Percentiles rank a stretch among this genome's conserved stretches.
Evolutionary conservation across 2,797 vertebrate species (phyloP).

Genomic region (Chromis chromis): DNA sequence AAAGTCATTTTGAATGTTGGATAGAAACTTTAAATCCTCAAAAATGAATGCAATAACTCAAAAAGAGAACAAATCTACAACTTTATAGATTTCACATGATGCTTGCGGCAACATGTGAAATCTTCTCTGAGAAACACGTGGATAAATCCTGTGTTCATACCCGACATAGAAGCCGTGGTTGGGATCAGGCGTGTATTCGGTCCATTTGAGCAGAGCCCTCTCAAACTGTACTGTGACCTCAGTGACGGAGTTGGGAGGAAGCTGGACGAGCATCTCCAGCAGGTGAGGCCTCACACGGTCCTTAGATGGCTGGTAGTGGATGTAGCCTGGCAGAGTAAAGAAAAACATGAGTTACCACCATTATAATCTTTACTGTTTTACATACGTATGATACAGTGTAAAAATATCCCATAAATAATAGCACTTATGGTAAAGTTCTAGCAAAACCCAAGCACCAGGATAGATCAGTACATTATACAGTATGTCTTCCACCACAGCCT

Average conservation of each 20-base stretch:
- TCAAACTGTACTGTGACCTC: constrained; percentile 98
- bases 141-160: constrained; percentile 71
- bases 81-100: not conserved
- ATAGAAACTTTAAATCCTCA: not conserved
- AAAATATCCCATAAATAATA: not conserved
- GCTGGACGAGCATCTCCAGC: constrained; percentile 96
- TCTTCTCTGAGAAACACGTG: not conserved
- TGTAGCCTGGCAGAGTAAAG: constrained; percentile 86
- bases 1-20: constrained; percentile 8
- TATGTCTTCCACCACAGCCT: not conserved
- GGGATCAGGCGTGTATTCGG: constrained; percentile 95
- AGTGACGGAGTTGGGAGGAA: constrained; percentile 94
- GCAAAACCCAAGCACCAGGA: not conserved
- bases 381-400: not conserved
- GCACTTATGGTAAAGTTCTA: not conserved
- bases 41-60: not conserved
- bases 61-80: not conserved
- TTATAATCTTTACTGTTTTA: not conserved
- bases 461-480: not conserved
- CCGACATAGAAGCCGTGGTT: constrained; percentile 97
- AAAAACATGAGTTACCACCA: not conserved
- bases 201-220: constrained; percentile 96
- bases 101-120: not conserved
- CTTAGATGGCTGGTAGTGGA: constrained; percentile 96
- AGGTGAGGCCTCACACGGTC: constrained; percentile 93